A percentile compares a stretch with the other conserved stretches of the same genome.
phyloP scores from a whole-genome alignment of 2,888 invertebrate species.

The Habrosyne pyritoides region DNA sequence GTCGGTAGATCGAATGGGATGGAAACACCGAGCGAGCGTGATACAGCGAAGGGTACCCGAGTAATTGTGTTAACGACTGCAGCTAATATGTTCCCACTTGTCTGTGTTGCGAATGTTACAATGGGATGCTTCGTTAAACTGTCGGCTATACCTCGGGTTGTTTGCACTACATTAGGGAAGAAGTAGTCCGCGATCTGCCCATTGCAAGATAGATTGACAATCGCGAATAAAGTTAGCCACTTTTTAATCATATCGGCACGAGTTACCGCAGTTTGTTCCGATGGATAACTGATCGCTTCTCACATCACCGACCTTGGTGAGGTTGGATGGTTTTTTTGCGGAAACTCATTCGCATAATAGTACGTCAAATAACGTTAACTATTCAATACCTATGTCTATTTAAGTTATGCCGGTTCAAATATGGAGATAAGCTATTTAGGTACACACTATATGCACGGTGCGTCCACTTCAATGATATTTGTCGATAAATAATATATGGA shows the following conservation, averaged over 20 bases:
- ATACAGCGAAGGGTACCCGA: conserved; percentile 33
- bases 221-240: conserved; percentile 22
- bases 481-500: not conserved
- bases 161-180: conserved; percentile 26
- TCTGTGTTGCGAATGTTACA: conserved; percentile 25
- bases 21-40: conserved; percentile 29
- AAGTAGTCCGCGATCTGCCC: conserved; percentile 31
- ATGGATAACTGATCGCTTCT: conserved; percentile 31
- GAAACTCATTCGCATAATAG: not conserved
- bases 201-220: conserved; percentile 18
- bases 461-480: not conserved
- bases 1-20: conserved; percentile 29
- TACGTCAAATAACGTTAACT: not conserved
- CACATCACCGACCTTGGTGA: conserved; percentile 35
- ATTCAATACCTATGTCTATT: not conserved
- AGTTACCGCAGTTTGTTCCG: conserved; percentile 25
- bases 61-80: conserved; percentile 30
- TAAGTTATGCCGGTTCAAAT: not conserved
- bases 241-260: conserved; percentile 34
- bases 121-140: conserved; percentile 30
- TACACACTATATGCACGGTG: not conserved
- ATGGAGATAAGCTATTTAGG: not conserved
- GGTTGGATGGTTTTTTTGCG: conserved; percentile 29
- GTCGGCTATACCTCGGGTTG: conserved; percentile 24
- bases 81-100: conserved; percentile 36